Evolutionary conservation across 2,113 vertebrate genomes (phyloP), one percentile per base, ranked within the genome.

Genomic region (Amblyopsis rosae): DNA sequence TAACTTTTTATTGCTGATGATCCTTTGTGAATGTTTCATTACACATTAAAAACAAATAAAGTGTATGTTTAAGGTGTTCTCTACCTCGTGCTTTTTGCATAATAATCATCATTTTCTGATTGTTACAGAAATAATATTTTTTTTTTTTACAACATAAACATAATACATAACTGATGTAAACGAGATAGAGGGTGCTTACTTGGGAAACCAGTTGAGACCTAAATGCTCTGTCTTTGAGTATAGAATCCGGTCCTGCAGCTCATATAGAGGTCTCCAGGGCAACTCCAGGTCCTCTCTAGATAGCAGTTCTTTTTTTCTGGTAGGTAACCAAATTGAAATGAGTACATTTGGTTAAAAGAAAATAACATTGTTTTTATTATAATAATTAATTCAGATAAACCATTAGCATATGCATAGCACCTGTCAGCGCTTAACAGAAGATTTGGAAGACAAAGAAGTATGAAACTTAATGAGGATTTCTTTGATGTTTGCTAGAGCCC

Each of bases 171-270:
- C 58, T 12, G 1, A 49, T 48, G 35, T 41, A 8, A 41, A 41
- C 7, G 35, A 15, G 33, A 60, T 50, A 9, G 53, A 49, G 17
- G 59, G 13, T 75, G 86, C 94, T 88, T 98, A 99, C 97, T 97
- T 98, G 68, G 97, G 97, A 91, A 98, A 99, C 97, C 97, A 98
- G 90, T 97, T 98, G 84, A 99, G 94, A 75, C 96, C 96, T 63
- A 99, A 95, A 79, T 98, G 96, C 80, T 98, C 97, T 1, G 96
- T 98, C 88, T 99, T 99, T 46, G 97, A 99, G 82, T 97, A 98
- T 4, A 98, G 92, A 82, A 98, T 97, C 88, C 95, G 94, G 87
- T 98, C 96, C 54, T 98, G 75, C 81, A 98, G 94, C 83, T 98
- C 96, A 79, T 97, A 96, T 77, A 99, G 92, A 0, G 97, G 97